A percentile compares a stretch with the other conserved stretches of the same genome.
Evolutionary conservation across 2,797 vertebrate species (phyloP).

Genomic region (Bradypodion pumilum): DNA sequence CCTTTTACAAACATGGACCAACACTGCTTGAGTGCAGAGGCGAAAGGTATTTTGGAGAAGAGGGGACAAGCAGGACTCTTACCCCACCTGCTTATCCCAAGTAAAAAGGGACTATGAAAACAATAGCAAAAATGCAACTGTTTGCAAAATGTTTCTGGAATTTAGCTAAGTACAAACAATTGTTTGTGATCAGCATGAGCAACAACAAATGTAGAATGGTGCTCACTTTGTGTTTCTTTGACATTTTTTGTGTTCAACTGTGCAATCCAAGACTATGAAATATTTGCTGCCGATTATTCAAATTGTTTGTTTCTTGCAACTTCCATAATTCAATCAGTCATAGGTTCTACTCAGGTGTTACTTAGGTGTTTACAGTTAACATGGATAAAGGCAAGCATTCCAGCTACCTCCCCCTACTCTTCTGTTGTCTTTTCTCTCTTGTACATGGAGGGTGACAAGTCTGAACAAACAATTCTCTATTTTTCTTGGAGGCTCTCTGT

Average conservation of each 20-base stretch:
- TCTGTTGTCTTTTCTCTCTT: no score
- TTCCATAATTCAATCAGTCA: no score
- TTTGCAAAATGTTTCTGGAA: background rate
- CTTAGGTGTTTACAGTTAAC: no score
- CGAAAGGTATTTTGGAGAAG: background rate
- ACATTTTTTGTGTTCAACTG: background rate
- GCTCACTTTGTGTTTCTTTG: background rate
- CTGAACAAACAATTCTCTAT: no score
- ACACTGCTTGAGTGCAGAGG: background rate
- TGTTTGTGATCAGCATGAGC: background rate
- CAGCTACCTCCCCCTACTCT: no score
- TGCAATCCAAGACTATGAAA: background rate
- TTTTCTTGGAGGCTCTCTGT: no score
- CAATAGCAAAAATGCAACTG: background rate
- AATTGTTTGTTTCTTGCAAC: no score
- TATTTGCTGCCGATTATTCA: background rate
- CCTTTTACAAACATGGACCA: background rate
- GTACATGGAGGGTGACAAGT: no score
- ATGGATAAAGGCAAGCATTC: no score
- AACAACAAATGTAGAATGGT: background rate
- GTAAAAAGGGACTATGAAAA: no score
- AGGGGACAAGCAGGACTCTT: background rate
- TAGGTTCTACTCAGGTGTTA: no score
- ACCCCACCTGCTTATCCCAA: background rate
- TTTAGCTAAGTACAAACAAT: background rate